Conservation (phyloP, 2,888 invertebrate genomes). For the Cosmia trapezina region DNA sequence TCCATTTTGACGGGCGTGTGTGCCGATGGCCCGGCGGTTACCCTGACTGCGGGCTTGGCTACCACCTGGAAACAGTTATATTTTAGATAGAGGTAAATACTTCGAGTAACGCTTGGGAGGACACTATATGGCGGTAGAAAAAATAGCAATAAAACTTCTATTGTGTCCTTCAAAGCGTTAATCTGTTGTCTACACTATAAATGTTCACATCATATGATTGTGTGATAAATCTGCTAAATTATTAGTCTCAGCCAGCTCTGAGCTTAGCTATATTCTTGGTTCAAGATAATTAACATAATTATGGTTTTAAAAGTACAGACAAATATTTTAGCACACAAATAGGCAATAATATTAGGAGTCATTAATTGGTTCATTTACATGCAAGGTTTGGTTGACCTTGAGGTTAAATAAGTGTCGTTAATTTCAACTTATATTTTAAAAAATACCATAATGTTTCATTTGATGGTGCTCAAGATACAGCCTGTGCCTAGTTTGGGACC, state of each 20-base stretch:
- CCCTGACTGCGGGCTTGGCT: conserved; percentile 86
- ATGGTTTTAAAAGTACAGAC: background rate
- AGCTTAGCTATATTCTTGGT: background rate
- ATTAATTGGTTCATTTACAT: too few species aligned
- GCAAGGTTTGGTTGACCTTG: background rate
- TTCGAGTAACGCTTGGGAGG: too few species aligned
- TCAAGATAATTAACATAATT: background rate
- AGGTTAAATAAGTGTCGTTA: background rate
- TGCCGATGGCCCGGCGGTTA: conserved; percentile 81
- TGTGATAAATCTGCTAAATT: background rate
- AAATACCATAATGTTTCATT: too few species aligned
- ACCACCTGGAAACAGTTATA: conserved; percentile 75
- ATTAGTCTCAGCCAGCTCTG: background rate
- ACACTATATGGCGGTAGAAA: too few species aligned
- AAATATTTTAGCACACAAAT: too few species aligned
- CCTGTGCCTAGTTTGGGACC: too few species aligned
- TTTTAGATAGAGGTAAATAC: background rate
- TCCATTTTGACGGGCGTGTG: conserved; percentile 91
- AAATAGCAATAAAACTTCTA: too few species aligned
- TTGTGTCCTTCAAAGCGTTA: background rate
- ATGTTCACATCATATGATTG: background rate
- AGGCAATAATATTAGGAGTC: too few species aligned
- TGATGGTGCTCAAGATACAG: too few species aligned
- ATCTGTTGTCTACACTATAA: background rate
- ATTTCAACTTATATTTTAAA: too few species aligned